Conservation (phyloP, 2,113 vertebrate species). For the Bubo bubo region DNA sequence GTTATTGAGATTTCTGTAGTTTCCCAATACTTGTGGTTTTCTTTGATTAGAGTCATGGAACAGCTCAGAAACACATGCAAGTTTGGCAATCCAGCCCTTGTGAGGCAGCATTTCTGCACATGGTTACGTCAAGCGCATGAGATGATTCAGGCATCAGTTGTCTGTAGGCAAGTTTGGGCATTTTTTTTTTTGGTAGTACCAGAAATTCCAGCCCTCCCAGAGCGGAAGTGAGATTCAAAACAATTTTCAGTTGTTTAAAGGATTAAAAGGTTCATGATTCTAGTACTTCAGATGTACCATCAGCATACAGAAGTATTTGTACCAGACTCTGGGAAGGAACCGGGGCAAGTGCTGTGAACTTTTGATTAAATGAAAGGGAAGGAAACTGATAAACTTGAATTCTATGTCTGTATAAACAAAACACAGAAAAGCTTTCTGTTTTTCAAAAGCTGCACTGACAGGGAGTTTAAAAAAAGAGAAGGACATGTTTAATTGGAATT, state of each 20-base stretch:
- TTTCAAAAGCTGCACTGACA: background rate
- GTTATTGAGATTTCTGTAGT: background rate
- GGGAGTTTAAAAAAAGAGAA: background rate
- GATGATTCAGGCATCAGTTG: background rate
- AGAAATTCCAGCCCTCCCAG: background rate
- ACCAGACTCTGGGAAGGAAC: background rate
- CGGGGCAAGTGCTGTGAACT: background rate
- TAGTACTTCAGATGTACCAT: background rate
- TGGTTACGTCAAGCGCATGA: rapidly evolving
- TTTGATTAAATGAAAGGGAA: slow-evolving; percentile 8
- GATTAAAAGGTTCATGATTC: background rate
- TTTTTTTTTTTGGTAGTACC: background rate
- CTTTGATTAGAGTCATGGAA: background rate
- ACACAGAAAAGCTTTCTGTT: background rate
- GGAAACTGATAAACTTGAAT: slow-evolving; percentile 20
- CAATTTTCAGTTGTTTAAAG: background rate
- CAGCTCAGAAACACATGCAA: background rate
- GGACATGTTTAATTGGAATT: background rate
- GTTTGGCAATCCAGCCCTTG: background rate
- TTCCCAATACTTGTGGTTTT: background rate
- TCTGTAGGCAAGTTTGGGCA: background rate
- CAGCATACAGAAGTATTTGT: background rate
- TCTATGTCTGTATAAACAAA: background rate
- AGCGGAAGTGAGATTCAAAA: background rate
- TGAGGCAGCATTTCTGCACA: background rate